Base-by-base conservation (phyloP, 2,888 invertebrate species). In the Aspidapion aeneum region DNA sequence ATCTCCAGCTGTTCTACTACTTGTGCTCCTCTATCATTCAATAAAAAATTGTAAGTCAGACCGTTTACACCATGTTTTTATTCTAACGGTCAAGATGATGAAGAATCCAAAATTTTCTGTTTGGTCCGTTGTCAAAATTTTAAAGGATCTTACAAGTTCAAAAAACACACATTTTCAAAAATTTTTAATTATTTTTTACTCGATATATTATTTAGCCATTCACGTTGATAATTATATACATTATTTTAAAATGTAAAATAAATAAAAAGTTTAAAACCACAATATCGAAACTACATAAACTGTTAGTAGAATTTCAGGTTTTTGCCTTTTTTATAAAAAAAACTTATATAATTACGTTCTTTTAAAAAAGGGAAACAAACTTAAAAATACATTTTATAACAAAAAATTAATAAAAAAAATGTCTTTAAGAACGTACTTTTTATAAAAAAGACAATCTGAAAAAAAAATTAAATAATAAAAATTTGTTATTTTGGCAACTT, bases 401-500 rank as follows among this genome's bases (percentile, higher is more conserved):
- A 35, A 35, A 35, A 35, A 35, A n/a, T n/a, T n/a, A n/a, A n/a
- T n/a, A 35, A 35, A 35, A 12, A 7, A 35, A 35, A 35, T 35
- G 35, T 35, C 35, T 35, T 35, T 35, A 35, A 35, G 35, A 35
- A 35, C 35, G 35, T 35, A 3, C 3, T 35, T 12, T 35, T 35
- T 35, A 35, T 12, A 35, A 35, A 35, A 35, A 35, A 35, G 35
- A 35, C 35, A 35, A 35, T 7, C 35, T 35, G 35, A 35, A 35
- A 3, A 35, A 35, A 35, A 35, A 35, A 35, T 3, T 35, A 35
- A 7, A 12, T 35, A 35, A 12, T 35, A 35, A 35, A 35, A 35
- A 35, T 35, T 66, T 78, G 71, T 35, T 35, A 35, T 35, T 35
- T n/a, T 35, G 12, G 35, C 35, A 35, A 7, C 12, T 35, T 35